phyloP scores from a whole-genome alignment of 2,888 invertebrate species.

The Leptogaster cylindrica region DNA sequence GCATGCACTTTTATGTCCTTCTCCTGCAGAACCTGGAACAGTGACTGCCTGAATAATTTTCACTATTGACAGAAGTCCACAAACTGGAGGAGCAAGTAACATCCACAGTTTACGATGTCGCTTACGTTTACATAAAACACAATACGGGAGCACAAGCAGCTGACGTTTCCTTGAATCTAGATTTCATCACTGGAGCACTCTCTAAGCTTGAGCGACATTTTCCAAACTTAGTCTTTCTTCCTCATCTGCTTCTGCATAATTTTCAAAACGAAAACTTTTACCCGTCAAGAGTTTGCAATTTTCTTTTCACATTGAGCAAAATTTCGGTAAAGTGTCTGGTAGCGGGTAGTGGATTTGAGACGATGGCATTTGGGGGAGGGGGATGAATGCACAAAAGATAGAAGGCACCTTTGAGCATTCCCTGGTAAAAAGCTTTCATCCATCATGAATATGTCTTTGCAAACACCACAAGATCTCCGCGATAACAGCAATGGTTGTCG shows the following conservation, averaged over 20 bases:
- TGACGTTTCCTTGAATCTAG: not conserved
- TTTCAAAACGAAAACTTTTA: constrained; percentile 29
- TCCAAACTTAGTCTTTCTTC: not conserved
- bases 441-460: not conserved
- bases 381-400: constrained; percentile 9
- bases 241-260: constrained; percentile 10
- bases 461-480: constrained; percentile 5
- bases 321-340: no score
- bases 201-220: not conserved
- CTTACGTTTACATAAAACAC: not conserved
- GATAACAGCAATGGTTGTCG: not conserved
- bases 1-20: no score
- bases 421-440: not conserved
- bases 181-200: not conserved
- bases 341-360: no score
- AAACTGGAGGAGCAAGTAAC: not conserved
- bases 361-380: not conserved
- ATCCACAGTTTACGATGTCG: not conserved
- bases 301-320: not conserved
- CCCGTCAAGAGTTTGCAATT: constrained; percentile 9
- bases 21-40: no score
- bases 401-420: not conserved
- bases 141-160: not conserved
- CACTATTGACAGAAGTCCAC: not conserved
- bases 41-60: not conserved